A percentile compares a stretch with the other conserved stretches of the same genome.
These are phyloP conservation scores for Serripes groenlandicus DNA, from an alignment of 2,888 invertebrate species.

Conservation along the genomic window DNA sequence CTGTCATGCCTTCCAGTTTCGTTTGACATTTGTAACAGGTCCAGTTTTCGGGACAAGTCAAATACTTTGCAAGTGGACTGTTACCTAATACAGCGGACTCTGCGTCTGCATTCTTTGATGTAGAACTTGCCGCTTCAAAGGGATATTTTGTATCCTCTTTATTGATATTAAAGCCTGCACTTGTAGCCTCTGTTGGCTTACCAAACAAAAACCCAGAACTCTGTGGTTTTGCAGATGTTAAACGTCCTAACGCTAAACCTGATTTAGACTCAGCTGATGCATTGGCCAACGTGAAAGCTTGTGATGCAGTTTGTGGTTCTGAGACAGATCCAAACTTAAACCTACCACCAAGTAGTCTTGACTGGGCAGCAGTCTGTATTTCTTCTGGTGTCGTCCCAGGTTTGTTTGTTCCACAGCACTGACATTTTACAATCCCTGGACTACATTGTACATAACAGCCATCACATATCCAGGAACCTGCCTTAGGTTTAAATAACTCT, in stretches of 20 bases:
- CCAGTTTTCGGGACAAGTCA: conserved; percentile 89
- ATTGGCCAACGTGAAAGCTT: conserved; percentile 22
- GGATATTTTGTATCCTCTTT: conserved; percentile 27
- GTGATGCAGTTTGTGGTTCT: conserved; percentile 13
- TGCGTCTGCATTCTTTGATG: not conserved
- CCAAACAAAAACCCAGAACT: conserved; percentile 67
- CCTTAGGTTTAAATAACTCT: conserved; percentile 88
- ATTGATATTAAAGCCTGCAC: conserved; percentile 42
- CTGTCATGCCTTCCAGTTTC: conserved; percentile 87
- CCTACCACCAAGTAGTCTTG: conserved; percentile 87
- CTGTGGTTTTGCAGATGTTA: conserved; percentile 1
- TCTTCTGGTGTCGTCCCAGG: conserved; percentile 80
- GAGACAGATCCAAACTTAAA: conserved; percentile 43
- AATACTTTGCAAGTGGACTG: conserved; percentile 53
- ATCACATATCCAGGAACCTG: conserved; percentile 90
- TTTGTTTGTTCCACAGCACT: conserved; percentile 81
- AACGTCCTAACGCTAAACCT: conserved; percentile 46
- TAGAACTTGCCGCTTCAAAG: conserved; percentile 9
- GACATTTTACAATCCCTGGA: conserved; percentile 75
- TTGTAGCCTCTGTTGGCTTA: not conserved
- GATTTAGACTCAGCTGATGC: conserved; percentile 11
- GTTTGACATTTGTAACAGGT: conserved; percentile 90
- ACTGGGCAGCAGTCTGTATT: conserved; percentile 75
- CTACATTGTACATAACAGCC: conserved; percentile 90
- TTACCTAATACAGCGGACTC: not conserved